Percentiles rank a stretch among this genome's conserved stretches.
phyloP scores from a whole-genome alignment of 2,797 vertebrate genomes.

The Anas georgica region DNA sequence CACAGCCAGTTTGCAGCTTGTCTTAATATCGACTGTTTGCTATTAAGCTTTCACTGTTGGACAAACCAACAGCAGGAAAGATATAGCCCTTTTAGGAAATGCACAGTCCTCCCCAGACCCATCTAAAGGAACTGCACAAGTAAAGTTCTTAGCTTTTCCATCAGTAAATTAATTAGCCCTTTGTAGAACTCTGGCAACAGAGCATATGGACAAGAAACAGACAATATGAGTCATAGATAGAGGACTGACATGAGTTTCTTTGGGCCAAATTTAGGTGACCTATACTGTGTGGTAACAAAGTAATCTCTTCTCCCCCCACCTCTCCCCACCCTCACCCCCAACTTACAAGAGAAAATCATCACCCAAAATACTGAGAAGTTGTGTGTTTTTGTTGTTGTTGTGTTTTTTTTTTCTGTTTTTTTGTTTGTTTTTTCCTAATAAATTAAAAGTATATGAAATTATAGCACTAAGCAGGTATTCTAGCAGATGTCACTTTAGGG shows the following conservation, averaged over 20 bases:
- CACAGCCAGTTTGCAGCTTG: not conserved
- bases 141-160: not conserved
- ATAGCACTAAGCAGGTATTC: not conserved
- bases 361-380: not conserved
- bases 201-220: constrained; percentile 9
- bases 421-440: not conserved
- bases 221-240: constrained; percentile 24
- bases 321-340: not conserved
- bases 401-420: too few relatives aligned
- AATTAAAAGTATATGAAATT: not conserved
- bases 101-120: not conserved
- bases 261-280: constrained; percentile 51
- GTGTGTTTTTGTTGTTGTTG: too few relatives aligned
- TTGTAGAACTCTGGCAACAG: not conserved
- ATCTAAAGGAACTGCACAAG: not conserved
- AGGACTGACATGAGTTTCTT: not conserved
- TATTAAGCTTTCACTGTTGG: not conserved
- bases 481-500: not conserved
- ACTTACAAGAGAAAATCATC: not conserved
- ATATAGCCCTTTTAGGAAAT: not conserved
- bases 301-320: not conserved
- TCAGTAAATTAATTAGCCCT: not conserved
- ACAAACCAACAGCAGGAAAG: not conserved
- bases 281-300: not conserved
- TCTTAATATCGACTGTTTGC: not conserved